These are phyloP conservation scores for Ctenomys sociabilis DNA, from an alignment of 2,113 vertebrate genomes.

Conservation along the genomic window DNA sequence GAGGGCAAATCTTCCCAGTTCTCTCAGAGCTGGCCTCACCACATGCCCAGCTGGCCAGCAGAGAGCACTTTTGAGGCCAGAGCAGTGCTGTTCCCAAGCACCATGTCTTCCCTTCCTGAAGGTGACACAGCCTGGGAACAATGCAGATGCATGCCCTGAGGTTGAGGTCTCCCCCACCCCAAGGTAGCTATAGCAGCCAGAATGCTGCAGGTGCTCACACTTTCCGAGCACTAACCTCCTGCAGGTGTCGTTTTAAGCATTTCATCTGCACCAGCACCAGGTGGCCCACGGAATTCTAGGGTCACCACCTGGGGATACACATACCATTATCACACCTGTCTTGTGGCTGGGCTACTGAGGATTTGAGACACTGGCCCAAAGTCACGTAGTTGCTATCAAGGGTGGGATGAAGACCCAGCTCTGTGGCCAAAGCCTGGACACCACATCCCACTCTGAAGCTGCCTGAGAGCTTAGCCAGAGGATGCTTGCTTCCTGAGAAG, in stretches of 20 bases:
- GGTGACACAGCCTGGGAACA: not conserved
- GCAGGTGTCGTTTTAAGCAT: not conserved
- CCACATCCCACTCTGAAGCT: no score
- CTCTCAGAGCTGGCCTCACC: not conserved
- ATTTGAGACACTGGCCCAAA: not conserved
- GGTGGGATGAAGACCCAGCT: not conserved
- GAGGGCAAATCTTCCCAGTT: not conserved
- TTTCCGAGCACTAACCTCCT: fast-evolving
- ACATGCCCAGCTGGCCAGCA: not conserved
- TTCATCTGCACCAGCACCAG: no score
- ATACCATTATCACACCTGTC: not conserved
- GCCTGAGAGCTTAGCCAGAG: not conserved
- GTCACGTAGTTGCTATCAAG: not conserved
- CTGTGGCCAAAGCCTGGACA: not conserved
- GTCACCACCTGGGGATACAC: fast-evolving
- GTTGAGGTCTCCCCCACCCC: no score
- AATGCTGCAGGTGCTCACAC: not conserved
- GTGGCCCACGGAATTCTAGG: not conserved
- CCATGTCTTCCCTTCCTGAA: not conserved
- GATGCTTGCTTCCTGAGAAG: not conserved
- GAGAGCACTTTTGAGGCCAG: not conserved
- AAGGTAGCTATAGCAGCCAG: not conserved
- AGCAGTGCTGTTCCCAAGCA: not conserved
- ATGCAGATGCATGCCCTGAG: fast-evolving
- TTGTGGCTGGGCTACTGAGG: not conserved